Evolutionary conservation across 2,113 vertebrate species (phyloP).

Genomic region (Ovis aries): ARS-UI_Ramb_v3.0 NC_056076.1:5305001-5305500

Average conservation of each 20-base stretch:
- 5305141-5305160: background rate
- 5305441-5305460: background rate
- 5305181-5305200: background rate
- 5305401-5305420: background rate
- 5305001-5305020: background rate
- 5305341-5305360: background rate
- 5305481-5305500: rapidly evolving
- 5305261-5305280: background rate
- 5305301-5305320: background rate
- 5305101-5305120: background rate
- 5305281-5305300: background rate
- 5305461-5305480: too few species aligned
- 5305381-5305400: background rate
- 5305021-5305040: background rate
- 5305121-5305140: background rate
- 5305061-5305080: background rate
- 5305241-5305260: background rate
- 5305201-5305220: background rate
- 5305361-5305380: background rate
- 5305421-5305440: background rate
- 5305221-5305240: background rate
- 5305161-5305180: background rate
- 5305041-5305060: too few species aligned
- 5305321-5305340: background rate
- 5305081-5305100: background rate